Conservation (phyloP, 2,888 invertebrate species). For the Cyclophora albipunctata region DNA sequence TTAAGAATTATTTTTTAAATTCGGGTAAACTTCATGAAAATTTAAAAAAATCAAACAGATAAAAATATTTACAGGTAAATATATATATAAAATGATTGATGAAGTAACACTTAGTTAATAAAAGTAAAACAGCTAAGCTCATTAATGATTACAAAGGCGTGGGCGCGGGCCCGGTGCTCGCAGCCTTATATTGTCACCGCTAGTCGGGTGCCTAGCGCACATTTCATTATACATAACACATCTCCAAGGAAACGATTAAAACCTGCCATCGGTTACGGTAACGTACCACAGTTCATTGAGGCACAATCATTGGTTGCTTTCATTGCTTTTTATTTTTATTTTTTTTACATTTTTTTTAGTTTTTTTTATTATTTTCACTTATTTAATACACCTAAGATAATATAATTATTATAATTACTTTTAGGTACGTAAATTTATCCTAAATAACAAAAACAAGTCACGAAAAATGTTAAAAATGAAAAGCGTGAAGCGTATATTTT, state of each 20-base stretch:
- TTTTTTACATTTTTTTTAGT: slow-evolving; percentile 39
- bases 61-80: slow-evolving; percentile 69
- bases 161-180: slow-evolving; percentile 55
- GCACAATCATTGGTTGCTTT: slow-evolving; percentile 76
- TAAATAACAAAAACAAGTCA: slow-evolving; percentile 75
- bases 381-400: slow-evolving; percentile 56
- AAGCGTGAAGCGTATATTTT: slow-evolving; percentile 72
- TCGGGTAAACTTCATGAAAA: slow-evolving; percentile 71
- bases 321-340: slow-evolving; percentile 62
- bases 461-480: slow-evolving; percentile 69
- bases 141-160: slow-evolving; percentile 72
- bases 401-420: slow-evolving; percentile 74
- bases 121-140: slow-evolving; percentile 75
- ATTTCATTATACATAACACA: slow-evolving; percentile 51
- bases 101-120: slow-evolving; percentile 72
- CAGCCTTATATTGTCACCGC: slow-evolving; percentile 59
- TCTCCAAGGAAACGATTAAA: slow-evolving; percentile 60
- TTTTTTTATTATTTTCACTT: slow-evolving; percentile 34
- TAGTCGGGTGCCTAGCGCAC: slow-evolving; percentile 48
- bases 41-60: slow-evolving; percentile 62
- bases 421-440: slow-evolving; percentile 75
- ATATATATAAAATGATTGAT: slow-evolving; percentile 73
- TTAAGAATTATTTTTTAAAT: slow-evolving; percentile 35
- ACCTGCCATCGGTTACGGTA: slow-evolving; percentile 72
- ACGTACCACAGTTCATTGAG: slow-evolving; percentile 76